Base-by-base conservation (phyloP, 2,888 invertebrate species). In the Callimorpha dominula region DNA sequence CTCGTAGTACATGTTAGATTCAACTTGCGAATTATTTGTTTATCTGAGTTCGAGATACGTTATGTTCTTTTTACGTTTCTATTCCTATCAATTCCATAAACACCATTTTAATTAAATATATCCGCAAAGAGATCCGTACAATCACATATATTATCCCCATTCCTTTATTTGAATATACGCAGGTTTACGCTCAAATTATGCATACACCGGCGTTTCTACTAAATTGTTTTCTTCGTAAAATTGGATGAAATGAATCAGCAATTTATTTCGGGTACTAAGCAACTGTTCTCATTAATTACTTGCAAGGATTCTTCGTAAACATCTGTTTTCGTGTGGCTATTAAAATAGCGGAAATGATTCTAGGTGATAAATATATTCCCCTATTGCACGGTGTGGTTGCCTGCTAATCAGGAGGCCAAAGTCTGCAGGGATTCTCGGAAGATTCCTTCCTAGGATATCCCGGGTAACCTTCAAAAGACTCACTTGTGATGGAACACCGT, bases 221-320 rank as follows among this genome's bases (percentile, higher is more conserved):
- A 31, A 68, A 68, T 68, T 57, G 49, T 62, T 62, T 63, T 63
- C 17, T 50, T 46, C n/a, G 17, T 50, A 70, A 66, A 70, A 54
- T 64, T 54, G n/a, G 54, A 8, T 60, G 49, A 65, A 65, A 43
- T 64, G 63, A 54, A 70, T 46, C 54, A 54, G 69, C 69, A 69
- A 63, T 63, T 63, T 62, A 69, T 63, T 69, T 12, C 4, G 15
- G 17, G 62, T 49, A 60, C 50, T 68, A 69, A 69, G 49, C 49
- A 60, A 52, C 62, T n/a, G 49, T 50, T 40, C 62, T 40, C 50
- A 69, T 69, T 69, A 70, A 70, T 70, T 65, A 70, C 54, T 70
- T 31, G n/a, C n/a, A 52, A 64, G 20, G 50, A 52, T 42, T 70
- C 52, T 52, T 70, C 40, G 69, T n/a, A 42, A 63, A 69, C 69